These are phyloP conservation scores for Amaurobius ferox DNA, from an alignment of 2,888 invertebrate species.

Conservation along the genomic window DNA sequence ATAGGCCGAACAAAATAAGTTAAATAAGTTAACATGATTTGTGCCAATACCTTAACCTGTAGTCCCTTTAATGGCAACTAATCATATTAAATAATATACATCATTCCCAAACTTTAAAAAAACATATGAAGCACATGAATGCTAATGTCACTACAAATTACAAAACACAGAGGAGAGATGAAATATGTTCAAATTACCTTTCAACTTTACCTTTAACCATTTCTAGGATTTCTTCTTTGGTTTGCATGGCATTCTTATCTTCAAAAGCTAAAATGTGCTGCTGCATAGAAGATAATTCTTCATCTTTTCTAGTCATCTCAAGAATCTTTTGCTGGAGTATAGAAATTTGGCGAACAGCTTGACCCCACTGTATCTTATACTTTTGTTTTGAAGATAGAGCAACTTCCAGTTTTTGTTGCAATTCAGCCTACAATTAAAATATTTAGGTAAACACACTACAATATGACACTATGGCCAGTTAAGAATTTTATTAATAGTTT, in stretches of 20 bases:
- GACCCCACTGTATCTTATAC: slow-evolving; percentile 79
- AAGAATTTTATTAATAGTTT: too few species aligned
- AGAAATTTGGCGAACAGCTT: slow-evolving; percentile 78
- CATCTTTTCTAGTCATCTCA: slow-evolving; percentile 45
- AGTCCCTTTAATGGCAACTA: too few species aligned
- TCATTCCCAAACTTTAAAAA: too few species aligned
- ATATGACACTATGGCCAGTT: too few species aligned
- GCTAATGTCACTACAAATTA: too few species aligned
- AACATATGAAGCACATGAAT: too few species aligned
- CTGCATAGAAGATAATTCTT: slow-evolving; percentile 52
- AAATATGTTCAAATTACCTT: slow-evolving; percentile 46
- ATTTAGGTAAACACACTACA: too few species aligned
- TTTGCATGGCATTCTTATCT: slow-evolving; percentile 40
- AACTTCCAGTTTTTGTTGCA: slow-evolving; percentile 77
- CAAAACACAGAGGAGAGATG: too few species aligned
- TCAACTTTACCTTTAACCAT: slow-evolving; percentile 57
- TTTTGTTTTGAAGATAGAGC: slow-evolving; percentile 78
- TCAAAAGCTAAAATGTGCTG: slow-evolving; percentile 40
- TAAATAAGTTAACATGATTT: too few species aligned
- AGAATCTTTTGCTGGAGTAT: slow-evolving; percentile 54
- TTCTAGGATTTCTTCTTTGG: slow-evolving; percentile 42
- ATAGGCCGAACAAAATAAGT: too few species aligned
- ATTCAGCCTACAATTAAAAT: slow-evolving; percentile 48
- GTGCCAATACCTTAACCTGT: too few species aligned
- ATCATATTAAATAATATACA: too few species aligned